Conservation (phyloP, 2,888 invertebrate species). For the Tryphoninae sp. region DNA sequence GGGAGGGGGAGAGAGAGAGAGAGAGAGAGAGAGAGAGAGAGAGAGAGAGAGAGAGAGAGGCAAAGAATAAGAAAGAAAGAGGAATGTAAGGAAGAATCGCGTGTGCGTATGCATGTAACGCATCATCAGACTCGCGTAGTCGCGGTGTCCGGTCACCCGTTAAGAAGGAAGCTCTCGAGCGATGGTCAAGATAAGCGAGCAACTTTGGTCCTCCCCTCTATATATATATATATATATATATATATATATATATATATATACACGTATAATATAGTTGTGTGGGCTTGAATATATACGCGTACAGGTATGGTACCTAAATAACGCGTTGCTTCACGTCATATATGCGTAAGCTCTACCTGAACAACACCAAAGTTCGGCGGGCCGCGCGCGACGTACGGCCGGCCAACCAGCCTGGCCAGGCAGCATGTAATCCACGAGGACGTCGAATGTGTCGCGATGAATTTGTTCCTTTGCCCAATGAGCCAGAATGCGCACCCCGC, state of each 20-base stretch:
- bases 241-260: neutral
- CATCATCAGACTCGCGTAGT: conserved; percentile 53
- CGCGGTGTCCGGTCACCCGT: conserved; percentile 78
- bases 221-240: conserved; percentile 18
- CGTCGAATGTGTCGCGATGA: conserved; percentile 77
- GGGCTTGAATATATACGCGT: conserved; percentile 28
- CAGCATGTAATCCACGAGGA: conserved; percentile 73
- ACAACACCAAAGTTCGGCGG: conserved; percentile 72
- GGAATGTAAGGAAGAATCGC: conserved; percentile 53
- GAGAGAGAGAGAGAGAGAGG: neutral
- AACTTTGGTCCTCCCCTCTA: conserved; percentile 66
- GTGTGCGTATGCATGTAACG: conserved; percentile 62
- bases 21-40: conserved; percentile 29
- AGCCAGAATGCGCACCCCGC: conserved; percentile 78
- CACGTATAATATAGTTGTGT: conserved; percentile 5
- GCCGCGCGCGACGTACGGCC: conserved; percentile 65
- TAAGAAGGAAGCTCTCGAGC: conserved; percentile 80
- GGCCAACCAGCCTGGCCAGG: conserved; percentile 66
- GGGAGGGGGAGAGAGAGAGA: neutral
- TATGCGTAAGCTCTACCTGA: conserved; percentile 62
- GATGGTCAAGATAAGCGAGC: conserved; percentile 78
- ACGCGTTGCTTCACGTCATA: conserved; percentile 42
- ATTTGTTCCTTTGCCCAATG: conserved; percentile 79
- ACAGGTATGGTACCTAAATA: neutral
- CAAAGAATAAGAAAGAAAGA: conserved; percentile 41